These are phyloP conservation scores for Catagonus wagneri DNA, from an alignment of 2,113 vertebrate species.

Conservation along the genomic window DNA sequence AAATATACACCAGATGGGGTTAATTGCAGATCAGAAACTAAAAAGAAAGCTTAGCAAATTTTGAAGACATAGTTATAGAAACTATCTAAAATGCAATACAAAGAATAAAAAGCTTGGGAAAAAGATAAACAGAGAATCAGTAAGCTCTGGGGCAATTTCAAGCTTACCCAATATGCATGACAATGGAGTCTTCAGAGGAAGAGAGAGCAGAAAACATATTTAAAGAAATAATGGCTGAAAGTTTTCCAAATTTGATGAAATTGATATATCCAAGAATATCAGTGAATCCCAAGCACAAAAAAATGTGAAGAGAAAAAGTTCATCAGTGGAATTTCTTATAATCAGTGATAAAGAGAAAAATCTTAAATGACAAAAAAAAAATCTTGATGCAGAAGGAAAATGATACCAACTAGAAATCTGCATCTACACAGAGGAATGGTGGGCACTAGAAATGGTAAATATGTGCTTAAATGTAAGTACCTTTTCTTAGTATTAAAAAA, in stretches of 20 bases:
- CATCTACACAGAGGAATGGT: not conserved
- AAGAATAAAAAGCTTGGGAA: not conserved
- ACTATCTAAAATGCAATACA: not conserved
- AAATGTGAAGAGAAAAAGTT: not conserved
- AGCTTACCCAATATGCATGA: accelerated
- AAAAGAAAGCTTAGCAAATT: not conserved
- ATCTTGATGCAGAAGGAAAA: not conserved
- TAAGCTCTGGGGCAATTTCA: not conserved
- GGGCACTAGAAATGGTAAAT: not conserved
- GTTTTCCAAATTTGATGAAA: not conserved
- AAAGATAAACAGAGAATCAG: not conserved
- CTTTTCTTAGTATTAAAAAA: not conserved
- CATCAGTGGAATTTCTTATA: not conserved
- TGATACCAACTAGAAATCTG: not conserved
- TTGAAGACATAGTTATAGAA: not conserved
- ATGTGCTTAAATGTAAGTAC: not conserved
- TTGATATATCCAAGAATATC: not conserved
- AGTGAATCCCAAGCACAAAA: not conserved
- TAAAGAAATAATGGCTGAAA: not conserved
- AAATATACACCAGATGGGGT: not conserved
- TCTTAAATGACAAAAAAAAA: not conserved
- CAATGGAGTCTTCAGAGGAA: not conserved
- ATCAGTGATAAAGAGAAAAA: not conserved
- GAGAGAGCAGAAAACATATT: not conserved
- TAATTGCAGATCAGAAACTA: not conserved